A percentile compares a stretch with the other conserved stretches of the same genome.
Conservation (phyloP, 2,797 vertebrate species). For the Danionella dracula region DNA sequence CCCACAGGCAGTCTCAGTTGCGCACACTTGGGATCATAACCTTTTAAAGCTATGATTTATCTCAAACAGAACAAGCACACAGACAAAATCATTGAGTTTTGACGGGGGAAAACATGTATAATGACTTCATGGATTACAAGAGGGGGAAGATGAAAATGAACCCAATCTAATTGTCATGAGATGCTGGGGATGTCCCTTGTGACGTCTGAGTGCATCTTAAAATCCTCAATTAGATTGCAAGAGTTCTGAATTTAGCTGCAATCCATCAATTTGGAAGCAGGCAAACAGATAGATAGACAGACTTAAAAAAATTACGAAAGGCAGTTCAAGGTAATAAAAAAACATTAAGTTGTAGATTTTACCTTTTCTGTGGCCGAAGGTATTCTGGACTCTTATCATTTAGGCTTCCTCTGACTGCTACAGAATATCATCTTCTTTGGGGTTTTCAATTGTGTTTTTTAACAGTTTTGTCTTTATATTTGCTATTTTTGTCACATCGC, state of each 20-base stretch:
- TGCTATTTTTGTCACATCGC: neutral
- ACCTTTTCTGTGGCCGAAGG: neutral
- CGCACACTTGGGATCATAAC: conserved; percentile 56
- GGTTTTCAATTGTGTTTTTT: too few species aligned
- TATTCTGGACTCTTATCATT: neutral
- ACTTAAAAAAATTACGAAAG: too few species aligned
- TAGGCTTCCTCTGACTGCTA: too few species aligned
- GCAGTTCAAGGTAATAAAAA: neutral
- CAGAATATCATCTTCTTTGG: too few species aligned
- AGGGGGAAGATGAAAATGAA: neutral
- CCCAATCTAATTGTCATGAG: neutral
- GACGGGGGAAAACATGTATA: conserved; percentile 2
- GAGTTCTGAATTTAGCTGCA: neutral
- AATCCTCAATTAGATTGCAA: neutral
- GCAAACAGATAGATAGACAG: neutral
- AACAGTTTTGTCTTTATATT: neutral
- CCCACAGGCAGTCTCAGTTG: conserved; percentile 57
- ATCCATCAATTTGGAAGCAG: neutral
- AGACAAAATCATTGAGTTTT: neutral
- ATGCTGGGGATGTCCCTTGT: neutral
- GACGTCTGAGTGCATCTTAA: neutral
- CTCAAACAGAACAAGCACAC: neutral
- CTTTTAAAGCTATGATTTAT: conserved; percentile 52
- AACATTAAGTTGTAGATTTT: neutral
- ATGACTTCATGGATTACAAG: neutral